Conservation (phyloP, 1,140 invertebrate species). For the Aricia agestis region DNA sequence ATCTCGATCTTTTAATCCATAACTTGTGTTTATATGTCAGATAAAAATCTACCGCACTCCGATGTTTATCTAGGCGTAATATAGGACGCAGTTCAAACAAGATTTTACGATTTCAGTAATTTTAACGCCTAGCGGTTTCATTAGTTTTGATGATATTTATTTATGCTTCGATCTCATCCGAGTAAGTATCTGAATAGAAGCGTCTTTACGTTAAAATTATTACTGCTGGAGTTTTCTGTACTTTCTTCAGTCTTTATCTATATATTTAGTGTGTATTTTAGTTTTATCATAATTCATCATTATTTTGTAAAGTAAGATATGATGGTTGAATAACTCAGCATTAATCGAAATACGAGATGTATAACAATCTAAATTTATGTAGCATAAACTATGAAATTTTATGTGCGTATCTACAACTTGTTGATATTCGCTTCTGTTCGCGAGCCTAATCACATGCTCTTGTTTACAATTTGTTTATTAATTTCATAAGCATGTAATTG, state of each 20-base stretch:
- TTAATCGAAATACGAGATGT: neutral
- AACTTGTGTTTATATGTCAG: slow-evolving; percentile 10
- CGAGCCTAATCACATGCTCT: neutral
- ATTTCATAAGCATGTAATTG: slow-evolving; percentile 64
- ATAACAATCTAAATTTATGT: neutral
- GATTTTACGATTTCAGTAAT: slow-evolving; percentile 21
- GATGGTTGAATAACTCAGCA: too few relatives aligned
- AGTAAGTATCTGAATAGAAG: neutral
- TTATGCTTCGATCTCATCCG: neutral
- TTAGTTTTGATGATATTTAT: slow-evolving; percentile 19
- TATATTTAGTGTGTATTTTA: too few relatives aligned
- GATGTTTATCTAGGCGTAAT: slow-evolving; percentile 14
- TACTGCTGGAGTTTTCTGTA: too few relatives aligned
- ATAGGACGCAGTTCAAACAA: slow-evolving; percentile 18
- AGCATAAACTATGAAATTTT: neutral
- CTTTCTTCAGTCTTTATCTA: too few relatives aligned
- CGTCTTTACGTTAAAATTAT: neutral
- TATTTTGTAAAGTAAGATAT: too few relatives aligned
- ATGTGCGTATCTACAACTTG: neutral
- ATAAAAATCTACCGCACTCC: neutral
- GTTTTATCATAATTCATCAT: too few relatives aligned
- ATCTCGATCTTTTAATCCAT: neutral
- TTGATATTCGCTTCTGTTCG: slow-evolving; percentile 1
- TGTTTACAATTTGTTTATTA: slow-evolving; percentile 31
- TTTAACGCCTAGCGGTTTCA: slow-evolving; percentile 15